phyloP scores from a whole-genome alignment of 2,113 vertebrate genomes.

The Coptodon rendalli region DNA sequence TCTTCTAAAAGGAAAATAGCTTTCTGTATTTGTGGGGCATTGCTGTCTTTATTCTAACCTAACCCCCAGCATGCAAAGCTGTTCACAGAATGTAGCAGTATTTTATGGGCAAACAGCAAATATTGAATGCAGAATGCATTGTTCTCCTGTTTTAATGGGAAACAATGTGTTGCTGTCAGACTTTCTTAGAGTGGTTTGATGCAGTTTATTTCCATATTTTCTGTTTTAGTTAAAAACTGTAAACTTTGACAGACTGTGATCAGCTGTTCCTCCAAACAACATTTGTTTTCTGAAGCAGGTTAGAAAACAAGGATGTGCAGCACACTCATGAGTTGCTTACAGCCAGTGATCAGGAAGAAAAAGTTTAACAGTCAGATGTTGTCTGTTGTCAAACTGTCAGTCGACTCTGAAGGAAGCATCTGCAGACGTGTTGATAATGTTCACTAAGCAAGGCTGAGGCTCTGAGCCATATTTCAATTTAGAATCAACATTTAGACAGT shows the following conservation, averaged over 20 bases:
- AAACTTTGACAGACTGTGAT: neutral
- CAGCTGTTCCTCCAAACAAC: neutral
- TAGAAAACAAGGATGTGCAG: neutral
- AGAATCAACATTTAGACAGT: neutral
- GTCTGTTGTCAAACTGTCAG: neutral
- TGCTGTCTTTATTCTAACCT: neutral
- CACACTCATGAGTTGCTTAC: neutral
- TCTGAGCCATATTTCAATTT: neutral
- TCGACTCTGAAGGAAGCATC: neutral
- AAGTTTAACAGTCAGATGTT: neutral
- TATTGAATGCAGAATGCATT: neutral
- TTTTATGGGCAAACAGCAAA: neutral
- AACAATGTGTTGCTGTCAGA: neutral
- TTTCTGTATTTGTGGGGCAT: neutral
- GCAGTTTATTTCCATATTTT: neutral
- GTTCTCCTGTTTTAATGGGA: neutral
- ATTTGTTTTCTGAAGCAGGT: neutral
- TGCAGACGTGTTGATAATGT: constrained; percentile 28
- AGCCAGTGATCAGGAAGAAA: neutral
- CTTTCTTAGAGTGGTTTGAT: neutral
- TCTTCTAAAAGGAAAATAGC: neutral
- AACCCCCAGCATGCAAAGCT: neutral
- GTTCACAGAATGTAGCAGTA: rapidly evolving
- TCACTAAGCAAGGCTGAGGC: neutral
- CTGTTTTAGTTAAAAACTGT: neutral